These are phyloP conservation scores for Mythimna ferrago DNA, from an alignment of 2,888 invertebrate species.

Conservation along the genomic window DNA sequence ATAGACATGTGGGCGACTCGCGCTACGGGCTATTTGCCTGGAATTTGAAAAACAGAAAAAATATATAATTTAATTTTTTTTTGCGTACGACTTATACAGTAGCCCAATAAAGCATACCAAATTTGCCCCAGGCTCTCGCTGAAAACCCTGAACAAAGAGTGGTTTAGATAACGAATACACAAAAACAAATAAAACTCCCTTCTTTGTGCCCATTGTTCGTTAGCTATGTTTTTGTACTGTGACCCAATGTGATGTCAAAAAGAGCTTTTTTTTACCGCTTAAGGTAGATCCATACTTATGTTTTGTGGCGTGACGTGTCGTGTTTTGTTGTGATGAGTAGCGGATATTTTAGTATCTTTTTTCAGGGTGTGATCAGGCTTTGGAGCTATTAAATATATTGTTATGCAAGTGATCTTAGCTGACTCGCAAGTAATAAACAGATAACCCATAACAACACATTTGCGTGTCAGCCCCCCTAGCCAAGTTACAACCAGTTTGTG, in stretches of 20 bases:
- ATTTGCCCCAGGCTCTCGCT: conserved; percentile 71
- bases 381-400: too few relatives aligned
- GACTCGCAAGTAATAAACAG: too few relatives aligned
- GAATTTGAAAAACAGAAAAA: conserved; percentile 38
- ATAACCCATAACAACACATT: too few relatives aligned
- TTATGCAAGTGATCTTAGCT: too few relatives aligned
- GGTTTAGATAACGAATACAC: conserved; percentile 75
- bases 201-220: conserved; percentile 66
- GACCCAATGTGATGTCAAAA: conserved; percentile 50
- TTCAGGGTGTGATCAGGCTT: too few relatives aligned
- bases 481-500: too few relatives aligned
- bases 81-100: conserved; percentile 60
- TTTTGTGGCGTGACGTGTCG: not conserved
- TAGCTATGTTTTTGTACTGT: conserved; percentile 60
- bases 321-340: not conserved
- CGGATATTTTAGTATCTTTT: too few relatives aligned
- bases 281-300: conserved; percentile 7
- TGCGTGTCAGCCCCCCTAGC: too few relatives aligned
- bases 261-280: conserved; percentile 25
- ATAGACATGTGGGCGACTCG: not conserved
- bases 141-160: conserved; percentile 70
- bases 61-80: conserved; percentile 48
- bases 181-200: conserved; percentile 73
- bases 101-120: conserved; percentile 68
- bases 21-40: conserved; percentile 6